Percentiles rank a stretch among this genome's conserved stretches.
phyloP scores from a whole-genome alignment of 1,140 invertebrate genomes.

The Elymnias hypermnestra region DNA sequence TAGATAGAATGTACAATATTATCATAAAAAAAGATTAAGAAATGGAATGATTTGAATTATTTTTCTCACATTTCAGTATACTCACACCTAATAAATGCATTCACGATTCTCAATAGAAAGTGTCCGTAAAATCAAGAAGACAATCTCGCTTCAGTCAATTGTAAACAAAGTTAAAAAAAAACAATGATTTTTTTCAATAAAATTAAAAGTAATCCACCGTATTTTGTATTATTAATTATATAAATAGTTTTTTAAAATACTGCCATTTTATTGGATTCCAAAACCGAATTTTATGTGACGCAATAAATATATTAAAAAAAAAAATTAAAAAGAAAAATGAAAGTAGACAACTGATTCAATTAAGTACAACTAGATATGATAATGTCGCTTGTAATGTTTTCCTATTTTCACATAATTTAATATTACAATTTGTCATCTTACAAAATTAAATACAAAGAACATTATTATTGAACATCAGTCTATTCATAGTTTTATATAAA shows the following conservation, averaged over 20 bases:
- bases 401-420: slow-evolving; percentile 69
- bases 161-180: slow-evolving; percentile 58
- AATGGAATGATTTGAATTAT: slow-evolving; percentile 71
- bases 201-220: slow-evolving; percentile 54
- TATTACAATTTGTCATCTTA: slow-evolving; percentile 73
- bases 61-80: slow-evolving; percentile 61
- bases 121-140: slow-evolving; percentile 56
- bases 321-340: slow-evolving; percentile 72
- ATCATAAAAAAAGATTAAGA: slow-evolving; percentile 43
- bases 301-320: slow-evolving; percentile 25
- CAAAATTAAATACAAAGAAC: slow-evolving; percentile 74
- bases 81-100: slow-evolving; percentile 63
- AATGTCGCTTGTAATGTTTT: slow-evolving; percentile 39
- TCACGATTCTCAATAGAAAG: slow-evolving; percentile 49
- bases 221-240: slow-evolving; percentile 36
- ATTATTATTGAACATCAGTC: slow-evolving; percentile 75
- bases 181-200: slow-evolving; percentile 49
- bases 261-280: slow-evolving; percentile 59
- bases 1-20: slow-evolving; percentile 43
- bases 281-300: slow-evolving; percentile 37
- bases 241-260: slow-evolving; percentile 73
- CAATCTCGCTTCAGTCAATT: slow-evolving; percentile 65
- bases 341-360: slow-evolving; percentile 61
- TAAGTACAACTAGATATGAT: slow-evolving; percentile 65
- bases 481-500: slow-evolving; percentile 73